Conservation (phyloP, 37 sponge, comb jelly and placozoan species). For the Mnemiopsis leidyi region DNA sequence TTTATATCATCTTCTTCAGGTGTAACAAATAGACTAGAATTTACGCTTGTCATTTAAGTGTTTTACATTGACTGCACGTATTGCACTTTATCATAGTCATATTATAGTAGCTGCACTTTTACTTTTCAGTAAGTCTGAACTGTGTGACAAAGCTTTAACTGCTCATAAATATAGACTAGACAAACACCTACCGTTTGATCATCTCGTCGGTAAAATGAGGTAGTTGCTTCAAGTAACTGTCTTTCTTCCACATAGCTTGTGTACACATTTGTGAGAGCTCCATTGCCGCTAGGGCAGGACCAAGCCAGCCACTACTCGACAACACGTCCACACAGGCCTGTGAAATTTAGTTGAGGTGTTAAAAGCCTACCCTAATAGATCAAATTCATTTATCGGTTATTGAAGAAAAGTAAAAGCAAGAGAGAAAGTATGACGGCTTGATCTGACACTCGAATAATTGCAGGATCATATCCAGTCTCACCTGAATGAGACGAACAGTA, state of each 20-base stretch:
- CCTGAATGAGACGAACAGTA: conserved; percentile 63
- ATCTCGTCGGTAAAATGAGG: conserved; percentile 92
- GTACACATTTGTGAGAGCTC: conserved; percentile 98
- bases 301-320: conserved; percentile 96
- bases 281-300: conserved; percentile 95
- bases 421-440: not conserved
- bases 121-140: too few species aligned
- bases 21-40: too few species aligned
- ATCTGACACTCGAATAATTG: not conserved
- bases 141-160: too few species aligned
- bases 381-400: too few species aligned
- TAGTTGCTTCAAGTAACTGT: conserved; percentile 97
- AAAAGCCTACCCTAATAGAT: conserved; percentile 74
- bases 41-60: too few species aligned
- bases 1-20: too few species aligned
- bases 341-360: too few species aligned
- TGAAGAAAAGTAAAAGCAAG: not conserved
- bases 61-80: too few species aligned
- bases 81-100: too few species aligned
- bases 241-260: conserved; percentile 99
- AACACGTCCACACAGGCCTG: conserved; percentile 99
- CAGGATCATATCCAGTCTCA: conserved; percentile 11
- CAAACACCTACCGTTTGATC: conserved; percentile 84
- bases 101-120: too few species aligned
- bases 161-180: too few species aligned